Conservation (phyloP, 2,888 invertebrate genomes). For the Nephrocerus scutellatus region DNA sequence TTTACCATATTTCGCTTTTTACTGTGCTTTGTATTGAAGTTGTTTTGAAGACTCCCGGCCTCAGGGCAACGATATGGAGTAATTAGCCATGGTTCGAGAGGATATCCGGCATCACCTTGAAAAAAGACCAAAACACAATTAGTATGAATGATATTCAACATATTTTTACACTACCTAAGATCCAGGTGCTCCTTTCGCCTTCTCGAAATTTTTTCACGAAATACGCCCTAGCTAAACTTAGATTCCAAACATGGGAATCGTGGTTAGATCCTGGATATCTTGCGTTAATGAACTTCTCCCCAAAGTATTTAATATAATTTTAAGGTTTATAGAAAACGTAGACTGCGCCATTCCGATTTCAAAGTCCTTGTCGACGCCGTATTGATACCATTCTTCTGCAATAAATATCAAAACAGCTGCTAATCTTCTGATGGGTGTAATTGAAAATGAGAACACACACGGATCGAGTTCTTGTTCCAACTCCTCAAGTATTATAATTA, state of each 20-base stretch:
- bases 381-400: too few relatives aligned
- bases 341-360: constrained; percentile 16
- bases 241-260: constrained; percentile 6
- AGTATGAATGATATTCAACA: background rate
- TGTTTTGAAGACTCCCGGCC: constrained; percentile 1
- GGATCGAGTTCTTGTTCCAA: too few relatives aligned
- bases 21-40: background rate
- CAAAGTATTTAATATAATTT: background rate
- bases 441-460: too few relatives aligned
- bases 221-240: too few relatives aligned
- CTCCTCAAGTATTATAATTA: too few relatives aligned
- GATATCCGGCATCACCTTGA: constrained; percentile 4
- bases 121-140: background rate
- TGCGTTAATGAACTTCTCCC: constrained; percentile 3
- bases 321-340: constrained; percentile 8
- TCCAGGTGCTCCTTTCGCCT: constrained; percentile 9
- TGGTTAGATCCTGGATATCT: constrained; percentile 4
- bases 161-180: constrained; percentile 2
- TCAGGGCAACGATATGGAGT: too few relatives aligned
- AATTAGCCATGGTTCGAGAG: too few relatives aligned
- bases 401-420: too few relatives aligned
- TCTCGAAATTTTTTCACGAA: background rate
- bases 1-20: constrained; percentile 9
- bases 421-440: too few relatives aligned
- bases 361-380: too few relatives aligned